Evolutionary conservation across 2,113 vertebrate genomes (phyloP), one percentile per base, ranked within the genome.

Genomic region (Plecturocebus donacophilus): DNA sequence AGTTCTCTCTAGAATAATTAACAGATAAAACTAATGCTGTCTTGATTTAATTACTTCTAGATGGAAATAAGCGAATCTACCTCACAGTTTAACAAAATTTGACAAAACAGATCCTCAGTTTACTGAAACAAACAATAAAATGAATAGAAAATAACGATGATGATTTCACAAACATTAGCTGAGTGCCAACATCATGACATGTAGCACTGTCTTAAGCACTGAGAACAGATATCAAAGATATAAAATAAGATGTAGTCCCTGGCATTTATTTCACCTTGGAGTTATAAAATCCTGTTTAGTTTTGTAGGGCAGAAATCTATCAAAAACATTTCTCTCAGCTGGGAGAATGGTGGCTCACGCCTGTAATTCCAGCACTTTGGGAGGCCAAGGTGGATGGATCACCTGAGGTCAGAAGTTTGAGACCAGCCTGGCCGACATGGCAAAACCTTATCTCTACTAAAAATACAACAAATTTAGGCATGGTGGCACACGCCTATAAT

Each of bases 1-100:
- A 95, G 86, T 77, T 90, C 5, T 38, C 20, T 56, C 45, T 87
- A 64, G 19, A 86, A 93, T 40, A 80, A 88, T 56, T 64, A 87
- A 89, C 27, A 95, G 1, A 52, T 40, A 94, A 93, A 90, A 96
- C 21, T n/a, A 93, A 75, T n/a, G 54, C 19, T 73, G 42, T 80
- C 71, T 92, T 25, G 10, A 83, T 83, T 80, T 68, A 82, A 77
- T 79, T 90, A 49, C 30, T 85, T 96, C 70, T 90, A 47, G 52
- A 77, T 42, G 45, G 30, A 21, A 94, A 92, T 71, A 92, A 86
- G 85, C n/a, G 68, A 73, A 85, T 66, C 11, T 40, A 96, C 23
- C 23, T 40, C 27, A 71, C 1, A 73, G 23, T 70, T 95, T 10
- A 92, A 89, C n/a, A 89, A 52, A 94, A 82, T 61, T 58, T 77